phyloP scores from a whole-genome alignment of 2,113 vertebrate genomes.

The Hipposideros armiger region DNA sequence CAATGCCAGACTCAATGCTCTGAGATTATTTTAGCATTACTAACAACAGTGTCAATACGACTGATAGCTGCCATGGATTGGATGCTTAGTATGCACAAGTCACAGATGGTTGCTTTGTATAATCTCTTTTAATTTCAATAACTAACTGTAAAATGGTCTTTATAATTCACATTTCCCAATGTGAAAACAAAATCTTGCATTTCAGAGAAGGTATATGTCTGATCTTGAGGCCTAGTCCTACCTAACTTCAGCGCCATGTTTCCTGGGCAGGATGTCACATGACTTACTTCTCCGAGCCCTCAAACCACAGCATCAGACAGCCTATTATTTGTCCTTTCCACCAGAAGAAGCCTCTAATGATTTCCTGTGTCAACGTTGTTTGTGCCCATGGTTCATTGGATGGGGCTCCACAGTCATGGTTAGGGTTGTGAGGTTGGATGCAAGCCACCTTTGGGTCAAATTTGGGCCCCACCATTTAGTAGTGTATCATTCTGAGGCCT shows the following conservation, averaged over 20 bases:
- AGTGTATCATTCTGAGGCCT: not conserved
- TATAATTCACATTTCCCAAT: not conserved
- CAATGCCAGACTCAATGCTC: not conserved
- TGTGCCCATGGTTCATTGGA: not conserved
- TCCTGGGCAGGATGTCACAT: not conserved
- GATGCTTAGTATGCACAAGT: not conserved
- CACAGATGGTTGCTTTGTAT: not conserved
- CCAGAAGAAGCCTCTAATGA: not conserved
- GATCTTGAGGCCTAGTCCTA: not conserved
- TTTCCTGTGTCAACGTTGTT: not conserved
- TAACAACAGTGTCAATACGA: not conserved
- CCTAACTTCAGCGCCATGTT: not conserved
- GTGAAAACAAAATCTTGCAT: not conserved
- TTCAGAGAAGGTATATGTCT: not conserved
- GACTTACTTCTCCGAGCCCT: not conserved
- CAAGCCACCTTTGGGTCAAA: not conserved
- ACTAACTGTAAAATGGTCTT: not conserved
- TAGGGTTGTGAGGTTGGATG: not conserved
- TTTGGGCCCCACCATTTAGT: not conserved
- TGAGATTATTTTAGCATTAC: not conserved
- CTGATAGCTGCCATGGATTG: not conserved
- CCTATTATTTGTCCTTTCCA: not conserved
- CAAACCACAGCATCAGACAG: not conserved
- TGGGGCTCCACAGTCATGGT: no score
- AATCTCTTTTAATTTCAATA: not conserved